Percentiles rank a stretch among this genome's conserved stretches.
Evolutionary conservation across 2,888 invertebrate genomes (phyloP).

Genomic region (Linnaemya vulpina): DNA sequence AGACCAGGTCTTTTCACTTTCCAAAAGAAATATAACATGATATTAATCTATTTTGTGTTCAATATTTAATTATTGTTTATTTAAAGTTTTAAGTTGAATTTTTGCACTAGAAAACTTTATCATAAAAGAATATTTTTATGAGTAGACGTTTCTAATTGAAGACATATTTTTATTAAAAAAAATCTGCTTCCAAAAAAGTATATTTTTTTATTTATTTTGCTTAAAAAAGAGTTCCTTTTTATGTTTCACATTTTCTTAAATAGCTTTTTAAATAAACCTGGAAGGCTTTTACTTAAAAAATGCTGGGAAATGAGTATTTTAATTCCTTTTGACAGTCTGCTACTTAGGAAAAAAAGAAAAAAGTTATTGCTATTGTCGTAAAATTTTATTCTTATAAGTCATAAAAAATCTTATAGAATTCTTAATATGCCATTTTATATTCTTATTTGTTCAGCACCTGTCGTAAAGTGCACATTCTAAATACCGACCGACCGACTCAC

Average conservation of each 20-base stretch:
- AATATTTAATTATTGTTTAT: no score
- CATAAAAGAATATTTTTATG: neutral
- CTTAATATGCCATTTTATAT: slow-evolving; percentile 4
- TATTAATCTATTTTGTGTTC: no score
- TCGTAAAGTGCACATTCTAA: neutral
- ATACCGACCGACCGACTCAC: neutral
- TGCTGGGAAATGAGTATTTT: neutral
- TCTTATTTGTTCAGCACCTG: slow-evolving; percentile 31
- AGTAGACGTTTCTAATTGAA: neutral
- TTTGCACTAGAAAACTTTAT: no score
- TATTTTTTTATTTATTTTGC: neutral
- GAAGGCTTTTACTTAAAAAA: neutral
- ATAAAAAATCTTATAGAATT: neutral
- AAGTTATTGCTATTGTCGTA: neutral
- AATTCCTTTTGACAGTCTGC: slow-evolving; percentile 8
- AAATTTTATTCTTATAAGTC: slow-evolving; percentile 14
- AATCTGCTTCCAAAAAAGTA: neutral
- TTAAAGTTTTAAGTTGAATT: no score
- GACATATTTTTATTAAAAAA: neutral
- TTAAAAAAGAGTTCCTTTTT: neutral
- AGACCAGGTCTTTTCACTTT: no score
- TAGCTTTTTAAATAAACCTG: neutral
- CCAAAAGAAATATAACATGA: no score
- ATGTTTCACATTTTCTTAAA: neutral
- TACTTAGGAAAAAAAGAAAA: neutral